Evolutionary conservation across 2,888 invertebrate species (phyloP).

Genomic region (Mythimna impura): DNA sequence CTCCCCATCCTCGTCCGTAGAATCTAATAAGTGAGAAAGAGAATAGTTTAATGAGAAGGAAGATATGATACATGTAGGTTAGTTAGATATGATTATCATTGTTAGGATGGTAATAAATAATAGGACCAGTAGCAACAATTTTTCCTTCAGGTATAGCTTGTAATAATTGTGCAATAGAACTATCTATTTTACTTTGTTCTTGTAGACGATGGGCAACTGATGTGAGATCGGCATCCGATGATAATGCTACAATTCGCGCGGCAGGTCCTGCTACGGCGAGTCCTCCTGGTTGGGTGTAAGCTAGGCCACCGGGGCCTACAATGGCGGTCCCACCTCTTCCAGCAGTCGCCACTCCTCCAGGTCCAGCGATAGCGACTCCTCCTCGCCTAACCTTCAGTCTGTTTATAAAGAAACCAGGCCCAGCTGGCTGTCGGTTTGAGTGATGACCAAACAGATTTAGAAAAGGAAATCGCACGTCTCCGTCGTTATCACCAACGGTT

Average conservation of each 20-base stretch:
- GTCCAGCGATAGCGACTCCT: conserved; percentile 95
- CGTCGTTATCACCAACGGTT: conserved; percentile 69
- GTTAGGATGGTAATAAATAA: conserved; percentile 92
- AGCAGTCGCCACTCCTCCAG: conserved; percentile 95
- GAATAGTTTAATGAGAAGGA: conserved; percentile 65
- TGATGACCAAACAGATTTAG: conserved; percentile 76
- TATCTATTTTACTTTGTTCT: conserved; percentile 77
- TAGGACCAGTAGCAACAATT: conserved; percentile 93
- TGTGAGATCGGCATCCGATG: conserved; percentile 91
- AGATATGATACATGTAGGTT: conserved; percentile 54
- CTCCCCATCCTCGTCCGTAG: conserved; percentile 69
- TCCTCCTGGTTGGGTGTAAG: conserved; percentile 94
- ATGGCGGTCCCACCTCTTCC: conserved; percentile 95
- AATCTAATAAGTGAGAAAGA: conserved; percentile 84
- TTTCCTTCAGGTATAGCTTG: conserved; percentile 92
- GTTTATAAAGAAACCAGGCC: conserved; percentile 93
- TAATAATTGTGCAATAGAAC: conserved; percentile 81
- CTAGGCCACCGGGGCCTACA: conserved; percentile 94
- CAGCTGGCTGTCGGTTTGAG: conserved; percentile 79
- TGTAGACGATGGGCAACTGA: conserved; percentile 87
- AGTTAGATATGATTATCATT: conserved; percentile 73
- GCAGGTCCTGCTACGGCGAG: conserved; percentile 94
- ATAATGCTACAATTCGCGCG: conserved; percentile 92
- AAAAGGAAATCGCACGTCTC: conserved; percentile 76
- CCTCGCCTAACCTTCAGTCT: conserved; percentile 93